Base-by-base conservation (phyloP, 2,888 invertebrate genomes). In the Eupithecia centaureata region DNA sequence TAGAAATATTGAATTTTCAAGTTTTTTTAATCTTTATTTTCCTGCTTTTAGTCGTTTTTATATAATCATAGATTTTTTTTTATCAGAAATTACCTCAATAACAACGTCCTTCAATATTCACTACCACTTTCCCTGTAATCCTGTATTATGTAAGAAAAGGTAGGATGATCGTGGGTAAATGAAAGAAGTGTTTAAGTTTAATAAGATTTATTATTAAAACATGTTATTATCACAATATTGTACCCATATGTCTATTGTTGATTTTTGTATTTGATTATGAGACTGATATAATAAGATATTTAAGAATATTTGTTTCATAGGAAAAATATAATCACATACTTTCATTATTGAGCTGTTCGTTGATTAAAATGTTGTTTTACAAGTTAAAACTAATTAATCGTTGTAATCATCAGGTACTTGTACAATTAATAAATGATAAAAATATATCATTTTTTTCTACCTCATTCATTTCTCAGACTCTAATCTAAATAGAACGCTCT, bases 151-250 rank as follows among this genome's bases (percentile, higher is more conserved):
- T 59, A 59, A 59, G 59, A 59, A 59, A 59, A 59, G 59, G 59
- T 25, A 59, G 59, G 59, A 59, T 59, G 59, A 59, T 59, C 18
- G 33, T 32, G 32, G 59, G 59, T 59, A 59, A 59, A 59, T 59
- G 59, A 59, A 59, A 59, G 59, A 59, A 59, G 59, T 59, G 38
- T 59, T 59, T 42, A 42, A 60, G 60, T 67, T 67, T 58, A 67
- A 59, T 63, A 63, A 63, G 63, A 67, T 67, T 61, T 61, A 67
- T 67, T 63, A 51, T 51, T 56, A 28, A 56, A 67, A 60, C 38
- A 67, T 62, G 62, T 67, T 67, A 63, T 51, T 67, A 63, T 60
- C 65, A 65, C 65, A 68, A 68, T 58, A 58, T 68, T 61, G 51
- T 68, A 68, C 63, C 47, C 56, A 56, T 62, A 51, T 58, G 61